Evolutionary conservation across 2,888 invertebrate species (phyloP).

Genomic region (Epirrhoe tristata): DNA sequence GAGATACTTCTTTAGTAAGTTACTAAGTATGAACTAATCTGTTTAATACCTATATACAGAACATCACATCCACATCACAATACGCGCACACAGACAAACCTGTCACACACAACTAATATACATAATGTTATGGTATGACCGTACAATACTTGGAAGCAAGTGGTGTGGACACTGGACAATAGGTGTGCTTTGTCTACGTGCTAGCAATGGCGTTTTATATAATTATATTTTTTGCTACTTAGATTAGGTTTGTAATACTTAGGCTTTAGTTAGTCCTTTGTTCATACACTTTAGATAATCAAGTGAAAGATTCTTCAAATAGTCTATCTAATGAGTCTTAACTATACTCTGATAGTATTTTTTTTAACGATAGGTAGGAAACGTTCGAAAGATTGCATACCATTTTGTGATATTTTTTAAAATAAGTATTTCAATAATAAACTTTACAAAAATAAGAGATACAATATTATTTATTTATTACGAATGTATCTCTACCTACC

Average conservation of each 20-base stretch:
- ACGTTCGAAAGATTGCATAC: no score
- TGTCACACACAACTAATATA: constrained; percentile 46
- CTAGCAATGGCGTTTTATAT: constrained; percentile 9
- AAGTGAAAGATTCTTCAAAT: not conserved
- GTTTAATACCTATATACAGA: constrained; percentile 46
- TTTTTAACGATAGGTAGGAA: no score
- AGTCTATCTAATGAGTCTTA: not conserved
- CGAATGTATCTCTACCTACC: no score
- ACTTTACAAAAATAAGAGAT: no score
- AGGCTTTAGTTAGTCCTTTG: not conserved
- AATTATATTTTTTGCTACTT: not conserved
- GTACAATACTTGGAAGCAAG: constrained; percentile 39
- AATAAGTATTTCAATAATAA: no score
- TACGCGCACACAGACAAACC: constrained; percentile 42
- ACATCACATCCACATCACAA: constrained; percentile 63
- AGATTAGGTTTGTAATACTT: not conserved
- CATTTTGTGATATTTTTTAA: no score
- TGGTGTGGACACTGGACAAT: constrained; percentile 34
- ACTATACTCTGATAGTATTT: no score
- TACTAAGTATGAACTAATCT: not conserved
- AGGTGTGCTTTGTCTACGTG: constrained; percentile 31
- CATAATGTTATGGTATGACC: constrained; percentile 51
- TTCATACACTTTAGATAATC: not conserved
- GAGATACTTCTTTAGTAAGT: constrained; percentile 1
- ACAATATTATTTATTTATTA: no score